These are phyloP conservation scores for Brevimyrus niger DNA, from an alignment of 2,113 vertebrate genomes.

Conservation along the genomic window DNA sequence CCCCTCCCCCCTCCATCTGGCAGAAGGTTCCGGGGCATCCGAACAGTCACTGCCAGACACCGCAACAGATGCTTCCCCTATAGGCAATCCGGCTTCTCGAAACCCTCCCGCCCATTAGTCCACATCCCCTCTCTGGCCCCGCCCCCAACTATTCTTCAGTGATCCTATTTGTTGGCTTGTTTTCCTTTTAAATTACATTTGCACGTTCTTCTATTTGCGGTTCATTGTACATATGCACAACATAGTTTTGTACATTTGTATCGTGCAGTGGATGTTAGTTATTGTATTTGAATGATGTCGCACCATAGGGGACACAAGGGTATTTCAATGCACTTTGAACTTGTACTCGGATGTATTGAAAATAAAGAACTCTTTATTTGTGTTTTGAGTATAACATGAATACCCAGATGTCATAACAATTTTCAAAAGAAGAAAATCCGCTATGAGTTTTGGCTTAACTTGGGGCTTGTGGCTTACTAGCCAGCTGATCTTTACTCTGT, in stretches of 20 bases:
- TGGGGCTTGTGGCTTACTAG: not conserved
- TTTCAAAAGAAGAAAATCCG: not conserved
- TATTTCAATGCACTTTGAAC: not conserved
- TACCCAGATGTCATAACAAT: not conserved
- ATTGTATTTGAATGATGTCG: not conserved
- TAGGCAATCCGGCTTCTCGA: not conserved
- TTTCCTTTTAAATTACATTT: not conserved
- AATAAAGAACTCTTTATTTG: not conserved
- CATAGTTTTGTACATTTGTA: not conserved
- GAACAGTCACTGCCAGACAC: not conserved
- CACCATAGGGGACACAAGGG: not conserved
- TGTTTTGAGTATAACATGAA: not conserved
- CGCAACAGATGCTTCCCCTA: not conserved
- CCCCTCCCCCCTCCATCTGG: not conserved
- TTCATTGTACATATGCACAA: not conserved
- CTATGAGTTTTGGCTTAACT: not conserved
- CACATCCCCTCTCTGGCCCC: not conserved
- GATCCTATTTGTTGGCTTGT: not conserved
- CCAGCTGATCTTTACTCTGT: not conserved
- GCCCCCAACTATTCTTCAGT: not conserved
- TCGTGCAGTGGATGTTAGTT: not conserved
- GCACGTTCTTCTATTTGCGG: not conserved
- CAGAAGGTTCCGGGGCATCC: not conserved
- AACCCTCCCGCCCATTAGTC: not conserved
- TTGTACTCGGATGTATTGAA: not conserved